Evolutionary conservation across 2,888 invertebrate genomes (phyloP).

Genomic region (Hedya salicella): DNA sequence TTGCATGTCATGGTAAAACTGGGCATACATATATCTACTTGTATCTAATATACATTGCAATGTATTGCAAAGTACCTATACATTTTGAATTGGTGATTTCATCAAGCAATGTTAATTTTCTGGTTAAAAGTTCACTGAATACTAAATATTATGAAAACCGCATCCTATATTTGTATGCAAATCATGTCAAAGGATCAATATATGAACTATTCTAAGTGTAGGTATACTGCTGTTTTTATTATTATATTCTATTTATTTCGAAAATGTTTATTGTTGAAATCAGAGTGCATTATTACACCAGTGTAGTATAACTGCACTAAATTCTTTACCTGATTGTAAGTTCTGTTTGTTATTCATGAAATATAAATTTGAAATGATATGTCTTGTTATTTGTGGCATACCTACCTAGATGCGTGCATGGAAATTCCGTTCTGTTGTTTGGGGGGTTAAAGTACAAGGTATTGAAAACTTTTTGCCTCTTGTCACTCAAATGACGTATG

Average conservation of each 20-base stretch:
- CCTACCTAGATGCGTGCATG: neutral
- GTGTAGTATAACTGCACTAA: conserved; percentile 11
- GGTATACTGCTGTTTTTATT: conserved; percentile 16
- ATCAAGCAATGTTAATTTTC: conserved; percentile 15
- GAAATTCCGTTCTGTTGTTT: conserved; percentile 6
- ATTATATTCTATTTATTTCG: conserved; percentile 27
- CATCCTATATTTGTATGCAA: conserved; percentile 15
- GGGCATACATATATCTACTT: no score
- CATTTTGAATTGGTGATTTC: conserved; percentile 9
- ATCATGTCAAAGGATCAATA: conserved; percentile 16
- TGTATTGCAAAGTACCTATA: conserved; percentile 5
- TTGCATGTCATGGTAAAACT: no score
- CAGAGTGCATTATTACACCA: neutral
- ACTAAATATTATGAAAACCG: neutral
- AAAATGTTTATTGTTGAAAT: conserved; percentile 26
- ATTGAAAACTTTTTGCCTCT: conserved; percentile 1
- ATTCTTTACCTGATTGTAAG: conserved; percentile 8
- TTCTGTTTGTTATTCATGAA: conserved; percentile 29
- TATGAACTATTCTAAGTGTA: conserved; percentile 24
- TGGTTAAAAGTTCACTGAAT: conserved; percentile 3
- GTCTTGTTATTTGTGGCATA: neutral
- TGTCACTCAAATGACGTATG: neutral
- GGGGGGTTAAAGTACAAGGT: conserved; percentile 21
- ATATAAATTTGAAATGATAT: conserved; percentile 20
- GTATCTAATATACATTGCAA: conserved; percentile 3